Conservation (phyloP, 2,888 invertebrate genomes). For the Clunio marinus region DNA sequence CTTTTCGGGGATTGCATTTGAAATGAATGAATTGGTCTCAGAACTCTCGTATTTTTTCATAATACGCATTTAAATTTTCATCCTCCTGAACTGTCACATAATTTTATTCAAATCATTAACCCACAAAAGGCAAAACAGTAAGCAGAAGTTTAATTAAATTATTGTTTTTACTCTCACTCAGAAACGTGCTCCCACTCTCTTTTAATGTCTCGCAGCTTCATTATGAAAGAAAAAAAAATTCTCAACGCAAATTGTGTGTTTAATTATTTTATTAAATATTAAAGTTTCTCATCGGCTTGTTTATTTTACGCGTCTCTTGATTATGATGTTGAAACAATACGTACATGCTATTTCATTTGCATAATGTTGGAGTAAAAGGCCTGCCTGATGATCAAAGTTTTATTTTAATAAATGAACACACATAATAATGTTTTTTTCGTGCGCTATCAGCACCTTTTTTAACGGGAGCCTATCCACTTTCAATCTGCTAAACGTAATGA, state of each 20-base stretch:
- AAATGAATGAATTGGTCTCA: no score
- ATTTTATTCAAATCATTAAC: slow-evolving; percentile 39
- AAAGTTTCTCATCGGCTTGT: slow-evolving; percentile 32
- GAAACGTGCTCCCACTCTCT: neutral
- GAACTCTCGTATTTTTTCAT: slow-evolving; percentile 18
- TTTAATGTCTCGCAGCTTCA: neutral
- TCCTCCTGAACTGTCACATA: slow-evolving; percentile 24
- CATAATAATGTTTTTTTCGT: neutral
- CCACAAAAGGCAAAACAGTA: slow-evolving; percentile 2
- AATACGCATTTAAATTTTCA: neutral
- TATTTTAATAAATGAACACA: slow-evolving; percentile 12
- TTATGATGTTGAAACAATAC: slow-evolving; percentile 39
- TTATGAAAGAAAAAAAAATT: no score
- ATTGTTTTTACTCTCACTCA: slow-evolving; percentile 26
- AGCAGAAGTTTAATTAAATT: slow-evolving; percentile 34
- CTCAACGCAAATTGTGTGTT: neutral
- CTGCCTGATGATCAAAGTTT: slow-evolving; percentile 16
- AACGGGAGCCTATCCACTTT: neutral
- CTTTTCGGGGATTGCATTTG: no score
- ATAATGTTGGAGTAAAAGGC: slow-evolving; percentile 2
- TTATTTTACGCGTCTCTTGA: slow-evolving; percentile 26
- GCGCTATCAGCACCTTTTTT: slow-evolving; percentile 29
- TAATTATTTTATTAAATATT: slow-evolving; percentile 38
- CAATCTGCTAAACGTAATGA: neutral
- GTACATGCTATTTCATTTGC: slow-evolving; percentile 22